Percentiles rank a stretch among this genome's conserved stretches.
phyloP scores from a whole-genome alignment of 2,113 vertebrate genomes.

The Lophochroa leadbeateri region DNA sequence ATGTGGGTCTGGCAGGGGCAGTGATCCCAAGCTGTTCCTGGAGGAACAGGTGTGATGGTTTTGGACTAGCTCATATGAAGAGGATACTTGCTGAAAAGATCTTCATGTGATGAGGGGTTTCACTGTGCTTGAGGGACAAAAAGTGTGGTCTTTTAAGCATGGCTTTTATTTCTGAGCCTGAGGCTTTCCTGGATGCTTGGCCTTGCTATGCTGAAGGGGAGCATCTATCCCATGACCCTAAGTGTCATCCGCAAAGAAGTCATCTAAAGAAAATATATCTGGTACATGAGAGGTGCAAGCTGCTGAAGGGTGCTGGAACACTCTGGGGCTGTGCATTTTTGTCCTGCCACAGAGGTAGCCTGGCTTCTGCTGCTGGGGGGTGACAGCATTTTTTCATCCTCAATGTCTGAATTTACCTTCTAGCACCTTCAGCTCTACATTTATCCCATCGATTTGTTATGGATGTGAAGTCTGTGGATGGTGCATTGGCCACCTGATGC shows the following conservation, averaged over 20 bases:
- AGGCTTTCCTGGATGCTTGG: not conserved
- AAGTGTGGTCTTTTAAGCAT: not conserved
- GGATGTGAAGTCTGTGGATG: not conserved
- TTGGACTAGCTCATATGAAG: not conserved
- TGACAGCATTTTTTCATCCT: not conserved
- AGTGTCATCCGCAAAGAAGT: not conserved
- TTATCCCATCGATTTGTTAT: not conserved
- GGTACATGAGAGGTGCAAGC: not conserved
- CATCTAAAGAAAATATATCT: not conserved
- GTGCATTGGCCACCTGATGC: not conserved
- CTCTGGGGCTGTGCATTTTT: fast-evolving
- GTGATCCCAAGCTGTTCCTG: not conserved
- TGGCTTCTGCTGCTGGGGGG: not conserved
- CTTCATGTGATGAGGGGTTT: not conserved
- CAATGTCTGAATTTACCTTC: not conserved
- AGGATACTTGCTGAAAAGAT: not conserved
- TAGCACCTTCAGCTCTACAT: not conserved
- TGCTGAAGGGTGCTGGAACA: not conserved
- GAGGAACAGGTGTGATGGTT: not conserved
- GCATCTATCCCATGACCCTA: not conserved
- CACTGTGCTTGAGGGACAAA: not conserved
- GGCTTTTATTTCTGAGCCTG: not conserved
- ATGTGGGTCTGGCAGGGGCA: not conserved
- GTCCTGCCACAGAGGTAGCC: not conserved
- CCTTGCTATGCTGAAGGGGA: not conserved